phyloP scores from a whole-genome alignment of 1,140 invertebrate species.

The Zaprionus lachaisei region DNA sequence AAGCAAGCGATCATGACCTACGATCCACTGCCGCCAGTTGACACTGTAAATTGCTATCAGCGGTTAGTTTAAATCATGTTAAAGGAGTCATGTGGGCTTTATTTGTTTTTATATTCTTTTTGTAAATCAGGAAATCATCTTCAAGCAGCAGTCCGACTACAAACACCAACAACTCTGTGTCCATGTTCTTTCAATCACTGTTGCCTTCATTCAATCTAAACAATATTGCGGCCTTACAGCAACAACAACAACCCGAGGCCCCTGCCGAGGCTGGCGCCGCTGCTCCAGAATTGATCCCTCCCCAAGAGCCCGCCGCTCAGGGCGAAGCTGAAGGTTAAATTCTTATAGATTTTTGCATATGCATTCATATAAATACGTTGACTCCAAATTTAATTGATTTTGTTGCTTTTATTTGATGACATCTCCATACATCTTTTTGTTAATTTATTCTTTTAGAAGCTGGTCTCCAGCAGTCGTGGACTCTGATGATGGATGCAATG shows the following conservation, averaged over 20 bases:
- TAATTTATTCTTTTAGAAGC: constrained; percentile 78
- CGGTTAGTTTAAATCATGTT: constrained; percentile 44
- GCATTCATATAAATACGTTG: neutral
- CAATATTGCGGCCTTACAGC: constrained; percentile 48
- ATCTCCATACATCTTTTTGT: constrained; percentile 4
- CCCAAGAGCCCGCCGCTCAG: constrained; percentile 23
- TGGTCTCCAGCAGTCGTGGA: constrained; percentile 87
- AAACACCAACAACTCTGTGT: constrained; percentile 84
- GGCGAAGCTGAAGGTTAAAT: constrained; percentile 50
- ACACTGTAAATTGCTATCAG: constrained; percentile 90
- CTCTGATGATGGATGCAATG: constrained; percentile 89
- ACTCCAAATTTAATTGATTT: neutral
- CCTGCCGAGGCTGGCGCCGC: constrained; percentile 52
- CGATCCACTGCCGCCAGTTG: constrained; percentile 92
- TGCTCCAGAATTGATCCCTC: constrained; percentile 38
- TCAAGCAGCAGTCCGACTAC: constrained; percentile 84
- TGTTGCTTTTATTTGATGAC: neutral
- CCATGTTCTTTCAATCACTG: constrained; percentile 88
- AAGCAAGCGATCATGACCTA: constrained; percentile 89
- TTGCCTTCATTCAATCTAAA: constrained; percentile 87
- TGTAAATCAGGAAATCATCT: constrained; percentile 84
- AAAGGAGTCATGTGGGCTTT: neutral
- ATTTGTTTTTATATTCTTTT: neutral
- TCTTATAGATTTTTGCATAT: neutral
- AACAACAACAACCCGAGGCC: constrained; percentile 59